phyloP scores from a whole-genome alignment of 2,888 invertebrate species.

The Acleris emargana region DNA sequence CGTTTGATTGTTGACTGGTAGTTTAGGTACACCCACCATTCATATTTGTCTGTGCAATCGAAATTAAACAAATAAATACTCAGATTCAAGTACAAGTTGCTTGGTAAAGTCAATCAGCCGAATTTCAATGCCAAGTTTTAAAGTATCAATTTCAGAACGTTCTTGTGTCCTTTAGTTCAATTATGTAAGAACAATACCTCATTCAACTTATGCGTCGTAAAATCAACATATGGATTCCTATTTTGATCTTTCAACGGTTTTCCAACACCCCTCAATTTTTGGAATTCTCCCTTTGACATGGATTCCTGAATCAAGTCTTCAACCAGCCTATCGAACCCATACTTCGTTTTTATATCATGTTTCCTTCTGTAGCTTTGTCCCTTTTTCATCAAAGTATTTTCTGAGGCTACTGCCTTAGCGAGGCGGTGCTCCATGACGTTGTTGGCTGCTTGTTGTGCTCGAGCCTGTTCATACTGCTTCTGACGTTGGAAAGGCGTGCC shows the following conservation, averaged over 20 bases:
- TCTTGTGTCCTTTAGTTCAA: too few relatives aligned
- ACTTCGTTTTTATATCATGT: constrained; percentile 91
- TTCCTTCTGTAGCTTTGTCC: constrained; percentile 80
- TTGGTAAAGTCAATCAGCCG: too few relatives aligned
- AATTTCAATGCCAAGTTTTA: too few relatives aligned
- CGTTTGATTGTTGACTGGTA: too few relatives aligned
- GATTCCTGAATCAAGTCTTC: constrained; percentile 96
- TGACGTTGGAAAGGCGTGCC: constrained; percentile 92
- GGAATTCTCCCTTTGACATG: constrained; percentile 95
- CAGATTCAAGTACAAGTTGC: too few relatives aligned
- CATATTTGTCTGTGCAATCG: too few relatives aligned
- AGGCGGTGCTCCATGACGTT: constrained; percentile 86
- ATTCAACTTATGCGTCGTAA: constrained; percentile 93
- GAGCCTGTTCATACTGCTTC: constrained; percentile 88
- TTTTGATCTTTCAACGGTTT: constrained; percentile 89
- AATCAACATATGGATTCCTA: constrained; percentile 93
- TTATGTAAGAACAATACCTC: constrained; percentile 74
- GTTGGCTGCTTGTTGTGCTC: constrained; percentile 87
- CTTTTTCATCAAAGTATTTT: constrained; percentile 86
- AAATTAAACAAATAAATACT: too few relatives aligned
- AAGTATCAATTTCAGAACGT: too few relatives aligned
- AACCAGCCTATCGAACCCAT: constrained; percentile 93
- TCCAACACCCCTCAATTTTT: constrained; percentile 91
- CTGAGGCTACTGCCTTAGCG: constrained; percentile 84
- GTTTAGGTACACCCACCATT: too few relatives aligned